A percentile compares a stretch with the other conserved stretches of the same genome.
phyloP scores from a whole-genome alignment of 2,888 invertebrate genomes.

The Sepiola atlantica region DNA sequence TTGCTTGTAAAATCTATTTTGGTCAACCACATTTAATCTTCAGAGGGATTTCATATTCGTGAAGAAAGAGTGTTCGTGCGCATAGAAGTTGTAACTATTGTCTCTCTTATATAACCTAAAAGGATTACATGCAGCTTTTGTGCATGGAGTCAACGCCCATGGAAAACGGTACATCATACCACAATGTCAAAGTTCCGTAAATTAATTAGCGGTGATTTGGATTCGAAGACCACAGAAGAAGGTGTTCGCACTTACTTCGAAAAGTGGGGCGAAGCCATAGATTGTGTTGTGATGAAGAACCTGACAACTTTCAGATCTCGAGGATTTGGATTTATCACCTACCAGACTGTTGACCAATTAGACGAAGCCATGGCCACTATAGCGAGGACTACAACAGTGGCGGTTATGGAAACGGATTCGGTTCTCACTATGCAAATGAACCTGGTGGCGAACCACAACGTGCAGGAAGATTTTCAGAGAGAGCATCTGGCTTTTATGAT shows the following conservation, averaged over 20 bases:
- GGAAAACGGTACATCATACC: neutral
- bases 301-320: slow-evolving; percentile 80
- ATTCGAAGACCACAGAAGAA: slow-evolving; percentile 94
- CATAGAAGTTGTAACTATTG: no score
- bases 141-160: no score
- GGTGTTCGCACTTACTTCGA: slow-evolving; percentile 93
- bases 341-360: slow-evolving; percentile 93
- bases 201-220: slow-evolving; percentile 95
- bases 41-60: no score
- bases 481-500: neutral
- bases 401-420: no score
- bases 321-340: slow-evolving; percentile 99
- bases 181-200: slow-evolving; percentile 81
- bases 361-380: slow-evolving; percentile 84
- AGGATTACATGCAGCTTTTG: no score
- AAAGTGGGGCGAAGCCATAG: slow-evolving; percentile 90
- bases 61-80: no score
- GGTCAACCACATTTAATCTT: no score
- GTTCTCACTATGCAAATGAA: neutral
- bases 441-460: neutral
- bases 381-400: neutral
- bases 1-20: no score
- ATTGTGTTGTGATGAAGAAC: slow-evolving; percentile 72
- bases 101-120: no score
- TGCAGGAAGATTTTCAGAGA: neutral